Conservation (phyloP, 2,888 invertebrate species). For the Apoda limacodes region DNA sequence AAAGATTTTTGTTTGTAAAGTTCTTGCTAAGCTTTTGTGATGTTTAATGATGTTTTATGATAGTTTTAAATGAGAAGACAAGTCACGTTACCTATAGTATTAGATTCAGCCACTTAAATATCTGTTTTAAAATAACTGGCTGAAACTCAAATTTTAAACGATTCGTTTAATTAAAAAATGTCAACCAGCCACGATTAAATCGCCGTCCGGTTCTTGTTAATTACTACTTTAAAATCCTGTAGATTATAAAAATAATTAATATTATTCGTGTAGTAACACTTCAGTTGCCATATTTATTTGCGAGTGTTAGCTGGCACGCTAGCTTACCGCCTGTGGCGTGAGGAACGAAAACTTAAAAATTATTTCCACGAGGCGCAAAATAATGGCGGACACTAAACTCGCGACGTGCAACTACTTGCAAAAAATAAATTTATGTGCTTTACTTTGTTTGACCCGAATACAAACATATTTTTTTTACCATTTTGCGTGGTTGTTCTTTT, state of each 20-base stretch:
- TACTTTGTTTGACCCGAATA: no score
- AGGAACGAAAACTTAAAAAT: neutral
- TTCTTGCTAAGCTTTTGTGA: no score
- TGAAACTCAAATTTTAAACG: no score
- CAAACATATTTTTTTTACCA: no score
- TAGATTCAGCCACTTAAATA: conserved; percentile 8
- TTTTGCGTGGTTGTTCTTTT: no score
- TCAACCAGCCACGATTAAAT: conserved; percentile 23
- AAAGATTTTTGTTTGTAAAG: no score
- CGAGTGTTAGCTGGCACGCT: conserved; percentile 19
- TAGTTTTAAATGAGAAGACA: no score
- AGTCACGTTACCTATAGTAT: no score
- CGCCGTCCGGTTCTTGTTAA: conserved; percentile 23
- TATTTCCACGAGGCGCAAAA: conserved; percentile 9
- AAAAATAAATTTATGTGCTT: no score
- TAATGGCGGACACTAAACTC: conserved; percentile 11
- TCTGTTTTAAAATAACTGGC: conserved; percentile 10
- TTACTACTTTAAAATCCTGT: conserved; percentile 24
- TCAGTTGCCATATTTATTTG: conserved; percentile 19
- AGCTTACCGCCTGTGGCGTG: no score
- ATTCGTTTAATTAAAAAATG: conserved; percentile 26
- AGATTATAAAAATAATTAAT: conserved; percentile 27
- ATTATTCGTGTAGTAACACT: conserved; percentile 26
- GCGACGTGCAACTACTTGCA: no score
- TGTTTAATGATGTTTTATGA: no score